Conservation (phyloP, 2,888 invertebrate genomes). For the Lissocephala sabroskyi region DNA sequence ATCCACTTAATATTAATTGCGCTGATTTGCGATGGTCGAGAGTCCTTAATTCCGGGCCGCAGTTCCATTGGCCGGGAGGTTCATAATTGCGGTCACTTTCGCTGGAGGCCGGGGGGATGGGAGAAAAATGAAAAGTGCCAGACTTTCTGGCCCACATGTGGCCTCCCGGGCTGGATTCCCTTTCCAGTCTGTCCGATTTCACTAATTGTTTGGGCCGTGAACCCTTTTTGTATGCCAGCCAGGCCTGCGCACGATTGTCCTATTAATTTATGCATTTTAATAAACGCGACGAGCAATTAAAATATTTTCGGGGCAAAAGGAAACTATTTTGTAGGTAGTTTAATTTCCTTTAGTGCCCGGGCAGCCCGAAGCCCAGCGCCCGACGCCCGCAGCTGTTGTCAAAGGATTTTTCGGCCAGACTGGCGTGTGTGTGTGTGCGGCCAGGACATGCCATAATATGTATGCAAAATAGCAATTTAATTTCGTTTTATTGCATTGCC, state of each 20-base stretch:
- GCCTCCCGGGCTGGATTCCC: slow-evolving; percentile 1
- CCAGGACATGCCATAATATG: slow-evolving; percentile 32
- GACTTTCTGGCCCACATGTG: slow-evolving; percentile 29
- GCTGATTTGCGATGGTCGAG: slow-evolving; percentile 49
- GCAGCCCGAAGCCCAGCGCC: slow-evolving; percentile 16
- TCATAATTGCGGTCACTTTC: slow-evolving; percentile 66
- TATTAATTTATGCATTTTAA: slow-evolving; percentile 69
- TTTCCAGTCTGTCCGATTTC: background rate
- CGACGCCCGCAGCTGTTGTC: slow-evolving; percentile 46
- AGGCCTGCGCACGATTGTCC: slow-evolving; percentile 28
- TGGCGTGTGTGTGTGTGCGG: slow-evolving; percentile 24
- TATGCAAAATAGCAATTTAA: slow-evolving; percentile 62
- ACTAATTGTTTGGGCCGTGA: slow-evolving; percentile 30
- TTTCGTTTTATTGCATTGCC: slow-evolving; percentile 58
- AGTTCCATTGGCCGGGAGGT: slow-evolving; percentile 1
- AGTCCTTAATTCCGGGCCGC: too few species aligned
- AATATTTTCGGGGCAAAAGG: slow-evolving; percentile 28
- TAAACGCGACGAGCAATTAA: slow-evolving; percentile 60
- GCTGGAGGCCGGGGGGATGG: slow-evolving; percentile 18
- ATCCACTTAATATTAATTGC: slow-evolving; percentile 71
- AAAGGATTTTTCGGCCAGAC: slow-evolving; percentile 36
- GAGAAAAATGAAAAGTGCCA: background rate
- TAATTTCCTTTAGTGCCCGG: background rate
- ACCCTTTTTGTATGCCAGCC: slow-evolving; percentile 34
- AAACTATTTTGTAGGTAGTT: slow-evolving; percentile 35